Percentiles rank a stretch among this genome's conserved stretches.
These are phyloP conservation scores for Dromiciops gliroides DNA, from an alignment of 2,113 vertebrate species.

Conservation along the genomic window DNA sequence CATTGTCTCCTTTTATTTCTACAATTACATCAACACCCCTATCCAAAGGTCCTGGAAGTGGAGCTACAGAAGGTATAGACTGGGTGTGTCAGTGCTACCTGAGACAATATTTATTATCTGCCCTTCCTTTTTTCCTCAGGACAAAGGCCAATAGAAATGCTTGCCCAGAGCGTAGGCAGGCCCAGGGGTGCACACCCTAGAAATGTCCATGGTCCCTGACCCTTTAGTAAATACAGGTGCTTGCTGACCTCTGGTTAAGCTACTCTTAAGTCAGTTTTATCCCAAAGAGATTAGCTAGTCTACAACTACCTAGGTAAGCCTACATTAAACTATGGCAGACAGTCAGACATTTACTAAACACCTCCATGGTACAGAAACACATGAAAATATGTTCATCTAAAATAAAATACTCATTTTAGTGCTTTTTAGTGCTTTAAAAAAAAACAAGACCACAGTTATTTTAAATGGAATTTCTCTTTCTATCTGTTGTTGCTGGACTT, in stretches of 20 bases:
- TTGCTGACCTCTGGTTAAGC: not conserved
- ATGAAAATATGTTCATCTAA: not conserved
- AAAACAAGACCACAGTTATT: too few relatives aligned
- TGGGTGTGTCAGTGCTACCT: not conserved
- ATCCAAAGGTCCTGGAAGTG: not conserved
- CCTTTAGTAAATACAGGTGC: not conserved
- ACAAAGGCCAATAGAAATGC: not conserved
- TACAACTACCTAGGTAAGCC: not conserved
- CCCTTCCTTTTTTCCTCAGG: not conserved
- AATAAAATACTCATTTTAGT: not conserved
- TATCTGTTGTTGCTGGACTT: too few relatives aligned
- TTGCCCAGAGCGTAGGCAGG: not conserved
- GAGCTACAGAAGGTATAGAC: not conserved
- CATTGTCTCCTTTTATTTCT: not conserved
- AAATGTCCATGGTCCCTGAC: not conserved
- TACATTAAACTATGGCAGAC: not conserved
- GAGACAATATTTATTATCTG: not conserved
- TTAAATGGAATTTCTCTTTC: too few relatives aligned
- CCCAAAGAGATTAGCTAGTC: not conserved
- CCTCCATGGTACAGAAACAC: not conserved
- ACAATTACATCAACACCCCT: not conserved
- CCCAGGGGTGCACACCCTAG: not conserved
- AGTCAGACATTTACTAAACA: not conserved
- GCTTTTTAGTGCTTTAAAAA: too few relatives aligned
- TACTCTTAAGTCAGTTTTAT: not conserved